phyloP scores from a whole-genome alignment of 2,888 invertebrate genomes.

The Chrysolina americana region DNA sequence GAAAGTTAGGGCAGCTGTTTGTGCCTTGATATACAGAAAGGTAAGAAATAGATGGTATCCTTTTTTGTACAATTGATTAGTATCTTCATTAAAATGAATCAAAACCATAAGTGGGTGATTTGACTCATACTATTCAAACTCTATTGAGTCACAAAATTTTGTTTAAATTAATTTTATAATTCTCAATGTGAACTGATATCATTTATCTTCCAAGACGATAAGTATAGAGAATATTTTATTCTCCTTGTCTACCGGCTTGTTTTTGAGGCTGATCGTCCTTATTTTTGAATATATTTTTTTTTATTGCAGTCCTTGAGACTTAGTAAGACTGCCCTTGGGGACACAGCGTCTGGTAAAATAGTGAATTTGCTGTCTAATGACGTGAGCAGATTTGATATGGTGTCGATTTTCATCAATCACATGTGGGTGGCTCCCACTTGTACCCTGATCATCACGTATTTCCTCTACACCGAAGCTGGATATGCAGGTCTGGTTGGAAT shows the following conservation, averaged over 20 bases:
- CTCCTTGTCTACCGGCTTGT: too few relatives aligned
- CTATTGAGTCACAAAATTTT: too few relatives aligned
- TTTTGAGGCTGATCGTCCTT: too few relatives aligned
- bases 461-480: slow-evolving; percentile 84
- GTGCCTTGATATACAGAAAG: slow-evolving; percentile 87
- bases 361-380: slow-evolving; percentile 96
- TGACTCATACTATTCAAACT: too few relatives aligned
- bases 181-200: too few relatives aligned
- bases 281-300: too few relatives aligned
- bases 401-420: slow-evolving; percentile 86
- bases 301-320: slow-evolving; percentile 77
- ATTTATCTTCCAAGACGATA: too few relatives aligned
- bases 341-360: slow-evolving; percentile 89
- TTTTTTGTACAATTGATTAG: too few relatives aligned
- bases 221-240: too few relatives aligned
- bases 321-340: slow-evolving; percentile 79
- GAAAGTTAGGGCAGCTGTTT: slow-evolving; percentile 83
- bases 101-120: too few relatives aligned
- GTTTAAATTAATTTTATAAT: too few relatives aligned
- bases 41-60: slow-evolving; percentile 67
- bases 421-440: slow-evolving; percentile 87
- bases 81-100: too few relatives aligned
- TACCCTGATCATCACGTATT: slow-evolving; percentile 79
- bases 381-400: slow-evolving; percentile 91
- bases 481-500: slow-evolving; percentile 85